phyloP scores from a whole-genome alignment of 2,888 invertebrate species.

The Ligdia adustata region DNA sequence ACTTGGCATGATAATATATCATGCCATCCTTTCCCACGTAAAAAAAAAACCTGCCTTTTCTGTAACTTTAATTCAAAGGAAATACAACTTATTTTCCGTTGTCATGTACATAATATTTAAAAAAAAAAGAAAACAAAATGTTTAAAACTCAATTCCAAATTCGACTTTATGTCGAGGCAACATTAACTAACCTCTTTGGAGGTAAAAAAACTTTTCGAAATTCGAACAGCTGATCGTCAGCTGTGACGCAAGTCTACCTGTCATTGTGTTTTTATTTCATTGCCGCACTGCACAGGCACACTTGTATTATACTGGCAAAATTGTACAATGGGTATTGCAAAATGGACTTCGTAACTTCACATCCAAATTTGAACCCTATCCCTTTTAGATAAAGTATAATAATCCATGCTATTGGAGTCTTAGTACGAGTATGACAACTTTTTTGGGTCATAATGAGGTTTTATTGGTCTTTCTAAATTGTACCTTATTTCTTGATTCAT shows the following conservation, averaged over 20 bases:
- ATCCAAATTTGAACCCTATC: slow-evolving; percentile 10
- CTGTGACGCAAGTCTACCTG: slow-evolving; percentile 52
- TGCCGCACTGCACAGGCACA: slow-evolving; percentile 33
- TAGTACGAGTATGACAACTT: background rate
- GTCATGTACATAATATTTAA: too few species aligned
- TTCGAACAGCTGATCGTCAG: slow-evolving; percentile 63
- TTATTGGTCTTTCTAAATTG: slow-evolving; percentile 4
- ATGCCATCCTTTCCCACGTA: background rate
- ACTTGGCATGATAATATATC: too few species aligned
- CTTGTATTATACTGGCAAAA: slow-evolving; percentile 42
- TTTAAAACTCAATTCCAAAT: slow-evolving; percentile 3
- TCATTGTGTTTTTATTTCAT: slow-evolving; percentile 41
- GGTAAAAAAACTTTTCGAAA: slow-evolving; percentile 16
- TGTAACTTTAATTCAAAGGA: too few species aligned
- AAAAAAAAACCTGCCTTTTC: background rate
- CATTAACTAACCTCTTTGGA: slow-evolving; percentile 2
- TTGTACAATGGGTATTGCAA: slow-evolving; percentile 44
- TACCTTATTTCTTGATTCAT: background rate
- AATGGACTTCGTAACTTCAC: slow-evolving; percentile 39
- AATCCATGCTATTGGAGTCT: too few species aligned
- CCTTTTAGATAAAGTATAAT: background rate
- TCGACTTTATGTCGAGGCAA: slow-evolving; percentile 7
- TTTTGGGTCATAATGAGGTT: background rate
- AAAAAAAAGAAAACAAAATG: background rate
- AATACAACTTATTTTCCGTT: too few species aligned